Conservation (phyloP, 2,888 invertebrate species). For the Drosophila mettleri region DNA sequence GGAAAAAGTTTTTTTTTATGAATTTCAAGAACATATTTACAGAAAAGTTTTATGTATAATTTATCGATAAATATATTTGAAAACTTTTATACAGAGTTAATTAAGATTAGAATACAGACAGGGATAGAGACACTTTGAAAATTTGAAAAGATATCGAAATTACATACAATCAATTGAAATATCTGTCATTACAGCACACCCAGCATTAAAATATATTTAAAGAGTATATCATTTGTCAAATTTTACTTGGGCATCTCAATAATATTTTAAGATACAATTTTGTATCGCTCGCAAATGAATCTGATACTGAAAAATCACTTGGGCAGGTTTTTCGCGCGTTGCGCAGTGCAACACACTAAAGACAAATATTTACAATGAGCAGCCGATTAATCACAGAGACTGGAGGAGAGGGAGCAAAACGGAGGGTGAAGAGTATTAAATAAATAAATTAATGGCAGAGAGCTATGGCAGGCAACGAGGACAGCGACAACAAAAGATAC, state of each 20-base stretch:
- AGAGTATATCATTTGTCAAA: neutral
- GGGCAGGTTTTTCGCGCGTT: slow-evolving; percentile 24
- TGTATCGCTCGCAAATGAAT: slow-evolving; percentile 17
- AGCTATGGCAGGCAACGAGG: slow-evolving; percentile 51
- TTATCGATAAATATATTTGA: no score
- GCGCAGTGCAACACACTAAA: slow-evolving; percentile 76
- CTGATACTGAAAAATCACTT: slow-evolving; percentile 4
- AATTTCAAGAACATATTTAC: no score
- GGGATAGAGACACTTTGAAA: no score
- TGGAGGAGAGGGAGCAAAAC: neutral
- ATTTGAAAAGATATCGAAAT: no score
- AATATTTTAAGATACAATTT: slow-evolving; percentile 8
- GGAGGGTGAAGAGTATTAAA: slow-evolving; percentile 63
- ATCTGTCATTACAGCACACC: neutral
- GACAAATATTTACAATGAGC: slow-evolving; percentile 82
- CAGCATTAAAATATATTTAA: neutral
- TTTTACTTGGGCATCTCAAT: neutral
- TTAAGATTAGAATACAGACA: no score
- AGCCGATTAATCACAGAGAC: slow-evolving; percentile 73
- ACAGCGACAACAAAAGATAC: slow-evolving; percentile 46
- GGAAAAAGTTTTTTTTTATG: no score
- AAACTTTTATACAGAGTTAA: no score
- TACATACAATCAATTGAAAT: neutral
- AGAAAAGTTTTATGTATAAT: no score
- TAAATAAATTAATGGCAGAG: slow-evolving; percentile 77